Evolutionary conservation across 1,140 invertebrate genomes (phyloP), one percentile per base, ranked within the genome.

Genomic region (Drosophila burlai): DNA sequence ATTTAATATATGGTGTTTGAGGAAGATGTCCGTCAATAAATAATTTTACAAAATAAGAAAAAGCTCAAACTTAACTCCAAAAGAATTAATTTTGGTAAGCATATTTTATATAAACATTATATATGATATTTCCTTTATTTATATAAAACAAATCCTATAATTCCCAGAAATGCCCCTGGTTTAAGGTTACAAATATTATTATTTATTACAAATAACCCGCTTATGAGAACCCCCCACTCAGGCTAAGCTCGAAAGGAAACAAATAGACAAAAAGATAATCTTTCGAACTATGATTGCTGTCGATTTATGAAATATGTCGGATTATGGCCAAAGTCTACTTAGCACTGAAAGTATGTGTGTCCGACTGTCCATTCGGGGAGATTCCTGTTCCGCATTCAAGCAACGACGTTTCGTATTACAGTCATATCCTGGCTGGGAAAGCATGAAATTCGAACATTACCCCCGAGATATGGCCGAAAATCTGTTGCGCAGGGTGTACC

Each of bases 401-500:
- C 21, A 31, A n/a, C 26, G 15, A 46, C 52, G 63, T 31, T 31
- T 55, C 63, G 34, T 40, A 38, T 71, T 45, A 68, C 54, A 57
- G 2, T 8, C 54, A 57, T 46, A 45, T 57, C 66, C 64, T 24
- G 9, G 18, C 21, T 31, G 7, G 10, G 26, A 26, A 49, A 36
- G 46, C 66, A 40, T 67, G 62, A 45, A 43, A 45, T 34, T 21
- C 24, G 31, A 29, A 36, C 47, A 43, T 26, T 46, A 54, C 63
- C 63, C 67, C 49, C 45, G 36, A 67, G n/a, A 66, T 36, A 13
- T 26, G 29, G 15, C 18, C 9, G 1, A 42, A 64, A 74, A 74
- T 74, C 71, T 74, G 71, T 74, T 73, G 68, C 67, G 36, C 71
- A 34, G 71, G 71, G 68, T 73, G 71, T 74, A 74, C 67, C 55